Conservation (phyloP, 2,113 vertebrate genomes). For the Sebastes schlegelii region DNA sequence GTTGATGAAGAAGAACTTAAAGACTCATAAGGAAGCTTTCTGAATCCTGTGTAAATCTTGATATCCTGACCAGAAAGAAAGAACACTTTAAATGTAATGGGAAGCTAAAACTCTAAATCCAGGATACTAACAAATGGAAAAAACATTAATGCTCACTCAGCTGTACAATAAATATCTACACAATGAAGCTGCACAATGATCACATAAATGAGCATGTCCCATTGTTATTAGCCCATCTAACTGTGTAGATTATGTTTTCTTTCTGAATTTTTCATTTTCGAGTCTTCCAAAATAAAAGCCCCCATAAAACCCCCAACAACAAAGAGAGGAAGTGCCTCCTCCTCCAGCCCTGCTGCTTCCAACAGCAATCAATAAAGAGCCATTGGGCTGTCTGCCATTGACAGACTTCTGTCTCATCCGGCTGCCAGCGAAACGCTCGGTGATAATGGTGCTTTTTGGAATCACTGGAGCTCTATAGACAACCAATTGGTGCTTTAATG, state of each 20-base stretch:
- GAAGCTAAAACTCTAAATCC: neutral
- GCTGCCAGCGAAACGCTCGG: slow-evolving; percentile 41
- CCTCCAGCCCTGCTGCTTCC: slow-evolving; percentile 29
- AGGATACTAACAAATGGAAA: neutral
- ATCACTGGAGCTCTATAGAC: slow-evolving; percentile 4
- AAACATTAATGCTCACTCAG: neutral
- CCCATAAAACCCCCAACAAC: neutral
- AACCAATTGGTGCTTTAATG: neutral
- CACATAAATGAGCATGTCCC: neutral
- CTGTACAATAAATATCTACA: neutral
- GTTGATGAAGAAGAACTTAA: neutral
- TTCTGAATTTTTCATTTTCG: neutral
- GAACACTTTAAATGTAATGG: neutral
- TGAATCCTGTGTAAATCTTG: neutral
- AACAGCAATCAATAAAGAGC: slow-evolving; percentile 69
- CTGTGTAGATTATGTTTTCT: neutral
- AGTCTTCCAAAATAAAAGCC: slow-evolving; percentile 12
- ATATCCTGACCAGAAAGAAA: neutral
- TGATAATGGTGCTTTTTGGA: slow-evolving; percentile 47
- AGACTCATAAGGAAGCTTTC: too few species aligned
- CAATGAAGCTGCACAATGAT: neutral
- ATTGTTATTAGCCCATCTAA: neutral
- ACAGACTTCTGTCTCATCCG: slow-evolving; percentile 48
- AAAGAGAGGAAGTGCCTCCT: slow-evolving; percentile 36
- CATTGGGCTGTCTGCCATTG: slow-evolving; percentile 71